A percentile compares a stretch with the other conserved stretches of the same genome.
These are phyloP conservation scores for Drosophila emarginata DNA, from an alignment of 2,888 invertebrate species.

Conservation along the genomic window DNA sequence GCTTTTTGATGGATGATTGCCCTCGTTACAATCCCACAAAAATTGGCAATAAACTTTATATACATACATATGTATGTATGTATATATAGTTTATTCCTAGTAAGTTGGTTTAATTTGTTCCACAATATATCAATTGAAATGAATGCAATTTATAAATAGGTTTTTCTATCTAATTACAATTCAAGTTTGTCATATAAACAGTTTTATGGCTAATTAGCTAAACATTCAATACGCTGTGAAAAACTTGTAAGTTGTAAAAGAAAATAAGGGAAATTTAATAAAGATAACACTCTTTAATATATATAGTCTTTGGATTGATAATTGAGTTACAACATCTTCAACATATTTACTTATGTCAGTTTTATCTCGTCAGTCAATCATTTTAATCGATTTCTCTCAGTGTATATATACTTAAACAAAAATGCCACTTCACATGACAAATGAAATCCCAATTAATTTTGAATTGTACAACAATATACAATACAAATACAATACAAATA, in stretches of 20 bases:
- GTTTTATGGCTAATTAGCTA: constrained; percentile 6
- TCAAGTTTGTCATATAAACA: constrained; percentile 5
- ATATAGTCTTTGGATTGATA: too few relatives aligned
- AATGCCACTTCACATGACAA: constrained; percentile 17
- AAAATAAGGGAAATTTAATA: too few relatives aligned
- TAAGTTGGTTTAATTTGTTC: background rate
- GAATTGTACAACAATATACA: constrained; percentile 29
- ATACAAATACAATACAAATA: background rate
- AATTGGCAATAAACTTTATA: background rate
- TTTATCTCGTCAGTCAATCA: background rate
- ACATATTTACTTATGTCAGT: too few relatives aligned
- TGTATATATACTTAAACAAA: constrained; percentile 8
- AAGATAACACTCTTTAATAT: too few relatives aligned
- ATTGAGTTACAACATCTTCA: too few relatives aligned
- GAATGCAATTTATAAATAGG: background rate
- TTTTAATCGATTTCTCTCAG: background rate
- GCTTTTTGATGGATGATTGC: background rate
- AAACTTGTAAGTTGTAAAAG: background rate
- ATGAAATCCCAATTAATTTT: constrained; percentile 49
- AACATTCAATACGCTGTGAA: background rate
- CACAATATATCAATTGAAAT: background rate
- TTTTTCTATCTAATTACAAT: constrained; percentile 2
- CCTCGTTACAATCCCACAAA: background rate
- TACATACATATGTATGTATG: background rate
- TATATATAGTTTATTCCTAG: background rate